Evolutionary conservation across 1,140 invertebrate genomes (phyloP).

Genomic region (Panagrolaimus sp.): DNA sequence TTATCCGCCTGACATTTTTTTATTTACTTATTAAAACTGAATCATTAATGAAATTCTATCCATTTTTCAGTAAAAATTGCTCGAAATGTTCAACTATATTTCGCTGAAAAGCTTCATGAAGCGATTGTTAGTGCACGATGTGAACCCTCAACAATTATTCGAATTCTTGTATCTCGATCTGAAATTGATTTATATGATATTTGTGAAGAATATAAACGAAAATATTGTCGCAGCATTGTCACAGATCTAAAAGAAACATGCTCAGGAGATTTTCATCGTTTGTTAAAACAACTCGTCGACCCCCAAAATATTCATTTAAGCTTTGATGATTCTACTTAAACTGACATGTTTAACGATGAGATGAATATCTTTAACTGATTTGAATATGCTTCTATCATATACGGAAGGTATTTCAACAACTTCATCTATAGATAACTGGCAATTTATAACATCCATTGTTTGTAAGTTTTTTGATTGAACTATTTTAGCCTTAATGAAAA

Average conservation of each 20-base stretch:
- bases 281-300: slow-evolving; percentile 32
- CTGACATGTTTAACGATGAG: no score
- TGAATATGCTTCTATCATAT: no score
- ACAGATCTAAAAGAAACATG: slow-evolving; percentile 37
- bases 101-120: slow-evolving; percentile 43
- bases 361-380: no score
- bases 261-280: slow-evolving; percentile 43
- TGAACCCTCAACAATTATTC: slow-evolving; percentile 41
- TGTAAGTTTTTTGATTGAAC: no score
- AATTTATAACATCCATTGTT: no score
- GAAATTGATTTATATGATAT: slow-evolving; percentile 41
- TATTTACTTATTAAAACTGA: no score
- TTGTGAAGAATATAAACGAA: slow-evolving; percentile 36
- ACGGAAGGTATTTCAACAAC: no score
- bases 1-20: no score
- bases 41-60: no score
- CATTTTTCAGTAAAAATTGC: slow-evolving; percentile 42
- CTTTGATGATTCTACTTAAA: background rate
- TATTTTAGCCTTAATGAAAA: no score
- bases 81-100: slow-evolving; percentile 46
- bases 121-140: slow-evolving; percentile 44
- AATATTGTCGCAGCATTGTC: slow-evolving; percentile 29
- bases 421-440: no score
- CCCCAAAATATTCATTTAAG: slow-evolving; percentile 14
- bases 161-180: slow-evolving; percentile 38